Evolutionary conservation across 2,888 invertebrate genomes (phyloP).

Genomic region (Heterodera filipjevi): DNA sequence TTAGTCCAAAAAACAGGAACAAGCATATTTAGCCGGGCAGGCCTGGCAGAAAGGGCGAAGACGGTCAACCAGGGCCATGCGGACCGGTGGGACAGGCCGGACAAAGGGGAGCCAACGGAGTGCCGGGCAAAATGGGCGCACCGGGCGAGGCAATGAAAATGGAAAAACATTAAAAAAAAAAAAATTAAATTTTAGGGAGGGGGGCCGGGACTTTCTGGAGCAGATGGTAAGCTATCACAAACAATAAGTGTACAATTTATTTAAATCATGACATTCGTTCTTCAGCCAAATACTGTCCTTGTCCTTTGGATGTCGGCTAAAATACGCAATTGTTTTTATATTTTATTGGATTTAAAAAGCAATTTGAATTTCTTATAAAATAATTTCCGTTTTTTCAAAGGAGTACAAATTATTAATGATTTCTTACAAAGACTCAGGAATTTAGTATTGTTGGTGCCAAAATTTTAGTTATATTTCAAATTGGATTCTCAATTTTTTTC

Average conservation of each 20-base stretch:
- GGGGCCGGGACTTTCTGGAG: neutral
- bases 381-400: no score
- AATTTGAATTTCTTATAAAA: no score
- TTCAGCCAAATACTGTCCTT: slow-evolving; percentile 10
- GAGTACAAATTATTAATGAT: neutral
- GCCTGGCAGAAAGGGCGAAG: neutral
- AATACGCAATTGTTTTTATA: neutral
- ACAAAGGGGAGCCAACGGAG: neutral
- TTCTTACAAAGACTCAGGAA: neutral
- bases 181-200: neutral
- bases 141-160: neutral
- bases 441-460: neutral
- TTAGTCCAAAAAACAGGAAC: neutral
- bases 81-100: neutral
- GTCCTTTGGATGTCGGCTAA: neutral
- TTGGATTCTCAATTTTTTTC: neutral
- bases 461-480: neutral
- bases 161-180: neutral
- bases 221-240: neutral
- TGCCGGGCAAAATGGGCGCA: neutral
- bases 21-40: neutral
- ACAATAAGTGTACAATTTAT: neutral
- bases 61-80: slow-evolving; percentile 10
- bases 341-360: no score
- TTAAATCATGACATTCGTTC: neutral